phyloP scores from a whole-genome alignment of 1,140 invertebrate species.

The Chrysomallon squamiferum region DNA sequence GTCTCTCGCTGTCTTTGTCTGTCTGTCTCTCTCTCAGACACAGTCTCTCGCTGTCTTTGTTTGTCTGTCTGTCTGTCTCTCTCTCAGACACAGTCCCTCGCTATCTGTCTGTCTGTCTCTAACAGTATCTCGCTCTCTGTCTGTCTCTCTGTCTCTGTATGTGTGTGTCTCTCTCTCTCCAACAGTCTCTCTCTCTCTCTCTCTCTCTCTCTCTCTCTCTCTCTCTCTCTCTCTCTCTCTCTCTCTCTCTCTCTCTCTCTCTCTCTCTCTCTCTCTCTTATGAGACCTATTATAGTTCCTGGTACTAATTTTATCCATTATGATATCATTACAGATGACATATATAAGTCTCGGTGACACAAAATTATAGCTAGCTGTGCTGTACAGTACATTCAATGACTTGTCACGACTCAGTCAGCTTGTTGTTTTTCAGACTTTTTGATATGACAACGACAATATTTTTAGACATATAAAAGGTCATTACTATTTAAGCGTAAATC shows the following conservation, averaged over 20 bases:
- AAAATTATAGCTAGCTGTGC: no score
- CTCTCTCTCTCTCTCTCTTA: background rate
- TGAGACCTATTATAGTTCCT: no score
- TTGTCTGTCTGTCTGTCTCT: background rate
- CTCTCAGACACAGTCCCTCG: background rate
- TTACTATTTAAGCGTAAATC: no score
- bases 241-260: background rate
- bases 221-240: background rate
- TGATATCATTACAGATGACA: no score
- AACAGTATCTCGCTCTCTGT: background rate
- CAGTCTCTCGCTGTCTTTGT: background rate
- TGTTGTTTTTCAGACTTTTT: no score
- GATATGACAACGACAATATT: no score
- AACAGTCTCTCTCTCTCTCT: constrained; percentile 12
- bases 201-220: constrained; percentile 10
- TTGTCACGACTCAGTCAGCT: no score
- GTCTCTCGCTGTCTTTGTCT: background rate
- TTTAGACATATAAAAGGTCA: no score
- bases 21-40: background rate
- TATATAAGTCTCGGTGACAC: no score
- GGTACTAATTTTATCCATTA: no score
- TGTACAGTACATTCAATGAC: no score
- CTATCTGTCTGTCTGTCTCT: constrained; percentile 5
- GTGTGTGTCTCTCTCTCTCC: background rate
- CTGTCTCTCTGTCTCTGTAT: background rate